Evolutionary conservation across 2,113 vertebrate species (phyloP).

Genomic region (Aleadryas rufinucha): DNA sequence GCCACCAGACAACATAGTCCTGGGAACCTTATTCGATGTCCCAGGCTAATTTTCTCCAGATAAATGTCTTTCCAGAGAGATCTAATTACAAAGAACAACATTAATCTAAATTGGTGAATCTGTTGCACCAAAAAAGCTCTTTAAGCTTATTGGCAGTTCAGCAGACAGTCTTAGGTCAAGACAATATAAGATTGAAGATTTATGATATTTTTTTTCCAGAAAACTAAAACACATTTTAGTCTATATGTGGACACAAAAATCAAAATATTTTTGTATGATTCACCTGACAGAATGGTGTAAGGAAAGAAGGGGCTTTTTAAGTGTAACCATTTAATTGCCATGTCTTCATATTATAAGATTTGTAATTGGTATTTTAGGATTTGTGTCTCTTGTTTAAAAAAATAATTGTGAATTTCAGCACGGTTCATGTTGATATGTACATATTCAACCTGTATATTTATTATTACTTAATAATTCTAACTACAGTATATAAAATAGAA

Average conservation of each 20-base stretch:
- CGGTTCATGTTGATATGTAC: not conserved
- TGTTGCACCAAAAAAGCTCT: not conserved
- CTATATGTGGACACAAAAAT: not conserved
- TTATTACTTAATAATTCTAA: not conserved
- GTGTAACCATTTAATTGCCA: rapidly evolving
- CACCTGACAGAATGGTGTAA: not conserved
- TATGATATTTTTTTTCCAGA: not conserved
- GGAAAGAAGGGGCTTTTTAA: rapidly evolving
- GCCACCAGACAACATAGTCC: not conserved
- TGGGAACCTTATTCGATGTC: not conserved
- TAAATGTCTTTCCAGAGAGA: not conserved
- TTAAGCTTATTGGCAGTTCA: not conserved
- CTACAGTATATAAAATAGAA: not conserved
- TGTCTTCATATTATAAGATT: not conserved
- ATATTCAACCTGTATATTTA: not conserved
- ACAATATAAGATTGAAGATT: not conserved
- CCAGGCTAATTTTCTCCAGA: not conserved
- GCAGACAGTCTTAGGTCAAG: not conserved
- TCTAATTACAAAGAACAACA: rapidly evolving
- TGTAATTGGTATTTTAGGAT: not conserved
- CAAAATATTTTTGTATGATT: not conserved
- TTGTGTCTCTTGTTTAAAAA: not conserved
- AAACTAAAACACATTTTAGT: not conserved
- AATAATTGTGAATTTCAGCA: not conserved
- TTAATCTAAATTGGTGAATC: not conserved